Evolutionary conservation across 2,888 invertebrate genomes (phyloP), one percentile per base, ranked within the genome.

Genomic region (Platycheirus rosarum): DNA sequence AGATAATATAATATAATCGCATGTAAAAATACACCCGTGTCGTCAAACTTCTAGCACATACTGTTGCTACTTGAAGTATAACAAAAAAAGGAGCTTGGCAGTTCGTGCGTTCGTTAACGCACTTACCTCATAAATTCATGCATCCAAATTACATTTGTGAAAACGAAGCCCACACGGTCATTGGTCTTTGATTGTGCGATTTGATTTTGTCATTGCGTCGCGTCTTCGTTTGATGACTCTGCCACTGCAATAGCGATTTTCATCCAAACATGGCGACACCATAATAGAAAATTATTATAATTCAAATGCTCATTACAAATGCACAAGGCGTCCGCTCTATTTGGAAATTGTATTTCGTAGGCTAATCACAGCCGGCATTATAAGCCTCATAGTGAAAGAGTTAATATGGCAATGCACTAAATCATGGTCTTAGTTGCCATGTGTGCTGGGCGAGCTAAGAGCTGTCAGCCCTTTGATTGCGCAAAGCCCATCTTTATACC

Each of bases 221-320:
- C 20, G 29, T 53, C 32, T 32, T 32, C 13, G 40, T n/a, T n/a
- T n/a, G n/a, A n/a, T n/a, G n/a, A n/a, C n/a, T n/a, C n/a, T n/a
- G 62, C 29, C 3, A 26, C 40, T 40, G 40, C 26, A 57, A 32
- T 62, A 14, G 48, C 26, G 11, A 16, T 29, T 49, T 49, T 74
- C 49, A 20, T 63, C 68, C 74, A 79, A 63, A 79, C 63, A 79
- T 65, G 69, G 69, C 49, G 29, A 37, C 44, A 63, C 63, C 57
- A 78, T 71, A 51, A 60, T 53, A 62, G 60, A 70, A 80, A 80
- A 80, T 76, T 80, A 70, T 53, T 65, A 80, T 76, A 76, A n/a
- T 80, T 42, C 75, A 69, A 65, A 35, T 35, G n/a, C 49, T 35
- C 55, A 46, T 75, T 75, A 63, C 68, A 32, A 44, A 80, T 76